These are phyloP conservation scores for Drosophila subsilvestris DNA, from an alignment of 2,888 invertebrate genomes.

Conservation along the genomic window DNA sequence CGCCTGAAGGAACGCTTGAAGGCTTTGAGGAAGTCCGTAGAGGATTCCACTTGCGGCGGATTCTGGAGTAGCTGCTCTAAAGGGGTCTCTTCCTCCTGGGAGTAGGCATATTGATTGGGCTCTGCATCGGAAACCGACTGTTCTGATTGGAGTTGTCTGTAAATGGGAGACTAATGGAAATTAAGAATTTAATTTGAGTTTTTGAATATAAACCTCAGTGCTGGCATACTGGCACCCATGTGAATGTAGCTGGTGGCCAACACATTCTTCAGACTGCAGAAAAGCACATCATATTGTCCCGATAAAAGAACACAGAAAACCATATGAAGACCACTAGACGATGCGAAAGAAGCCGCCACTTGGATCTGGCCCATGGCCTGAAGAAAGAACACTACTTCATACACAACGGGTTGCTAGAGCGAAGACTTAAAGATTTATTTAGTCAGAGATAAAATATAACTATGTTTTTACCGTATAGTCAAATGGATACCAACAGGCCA, in stretches of 20 bases:
- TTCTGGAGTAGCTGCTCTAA: slow-evolving; percentile 23
- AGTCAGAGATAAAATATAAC: no score
- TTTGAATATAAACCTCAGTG: slow-evolving; percentile 54
- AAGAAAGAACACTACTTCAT: slow-evolving; percentile 72
- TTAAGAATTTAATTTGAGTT: neutral
- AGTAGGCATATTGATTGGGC: slow-evolving; percentile 68
- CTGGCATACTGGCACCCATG: slow-evolving; percentile 46
- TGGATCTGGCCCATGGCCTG: slow-evolving; percentile 82
- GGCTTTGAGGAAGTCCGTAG: slow-evolving; percentile 45
- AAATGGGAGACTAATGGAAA: neutral
- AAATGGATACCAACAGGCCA: slow-evolving; percentile 82
- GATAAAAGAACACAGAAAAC: slow-evolving; percentile 70
- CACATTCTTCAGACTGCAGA: slow-evolving; percentile 81
- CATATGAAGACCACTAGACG: slow-evolving; percentile 81
- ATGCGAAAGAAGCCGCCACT: slow-evolving; percentile 74
- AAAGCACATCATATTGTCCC: slow-evolving; percentile 80
- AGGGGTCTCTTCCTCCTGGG: slow-evolving; percentile 49
- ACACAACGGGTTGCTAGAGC: slow-evolving; percentile 68
- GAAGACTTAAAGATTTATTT: neutral
- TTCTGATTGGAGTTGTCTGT: slow-evolving; percentile 58
- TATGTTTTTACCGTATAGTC: slow-evolving; percentile 70
- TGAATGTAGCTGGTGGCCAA: slow-evolving; percentile 69
- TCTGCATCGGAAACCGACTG: slow-evolving; percentile 63
- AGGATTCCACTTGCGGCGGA: neutral
- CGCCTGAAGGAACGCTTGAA: slow-evolving; percentile 64